Evolutionary conservation across 2,113 vertebrate genomes (phyloP).

Genomic region (human): GRCh38 chr19:34228501-34229000

Average conservation of each 20-base stretch:
- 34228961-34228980: slow-evolving; percentile 81
- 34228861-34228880: slow-evolving; percentile 87
- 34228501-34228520: slow-evolving; percentile 81
- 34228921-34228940: slow-evolving; percentile 75
- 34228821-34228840: slow-evolving; percentile 80
- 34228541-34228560: slow-evolving; percentile 66
- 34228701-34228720: slow-evolving; percentile 88
- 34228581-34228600: slow-evolving; percentile 67
- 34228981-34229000: slow-evolving; percentile 79
- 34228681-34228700: slow-evolving; percentile 86
- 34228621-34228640: slow-evolving; percentile 77
- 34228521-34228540: slow-evolving; percentile 78
- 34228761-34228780: slow-evolving; percentile 78
- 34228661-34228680: slow-evolving; percentile 82
- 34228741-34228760: slow-evolving; percentile 73
- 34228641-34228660: slow-evolving; percentile 69
- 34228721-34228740: slow-evolving; percentile 82
- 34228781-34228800: slow-evolving; percentile 77
- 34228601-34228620: slow-evolving; percentile 74
- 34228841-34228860: slow-evolving; percentile 86
- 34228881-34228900: slow-evolving; percentile 85
- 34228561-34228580: slow-evolving; percentile 36
- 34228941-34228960: slow-evolving; percentile 83
- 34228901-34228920: slow-evolving; percentile 79
- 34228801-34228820: slow-evolving; percentile 80